Base-by-base conservation (phyloP, 1,140 invertebrate species). In the Asobara japonica region DNA sequence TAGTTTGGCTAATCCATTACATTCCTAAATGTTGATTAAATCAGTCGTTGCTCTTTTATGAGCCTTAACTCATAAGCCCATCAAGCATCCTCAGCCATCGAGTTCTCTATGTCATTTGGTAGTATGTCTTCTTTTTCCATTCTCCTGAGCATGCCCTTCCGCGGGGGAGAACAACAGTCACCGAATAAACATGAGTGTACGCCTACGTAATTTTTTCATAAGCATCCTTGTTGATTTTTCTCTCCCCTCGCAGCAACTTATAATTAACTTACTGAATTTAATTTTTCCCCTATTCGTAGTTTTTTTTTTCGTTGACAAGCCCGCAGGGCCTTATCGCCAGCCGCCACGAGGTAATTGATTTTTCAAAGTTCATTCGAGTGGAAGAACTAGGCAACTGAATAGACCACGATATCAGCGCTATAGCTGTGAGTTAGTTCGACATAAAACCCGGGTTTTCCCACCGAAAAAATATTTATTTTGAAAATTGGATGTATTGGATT, bases 11-110 rank as follows among this genome's bases (percentile, higher is more conserved):
- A n/a, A n/a, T n/a, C n/a, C n/a, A n/a, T n/a, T n/a, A n/a, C n/a
- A n/a, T n/a, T n/a, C n/a, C n/a, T n/a, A n/a, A n/a, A n/a, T n/a
- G n/a, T n/a, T n/a, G n/a, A n/a, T n/a, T n/a, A n/a, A n/a, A n/a
- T n/a, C n/a, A n/a, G n/a, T n/a, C n/a, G n/a, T 82, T 82, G 81
- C 81, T 82, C 81, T 82, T 78, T 81, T 82, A 79, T 79, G 78
- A 76, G 79, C 80, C 78, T 81, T 79, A 81, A 76, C 78, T 73
- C 69, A 74, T 73, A 65, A 20, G 36, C 51, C 25, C 51, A 56
- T 22, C 45, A 51, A 51, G 45, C 45, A 51, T 56, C 10, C 22
- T 25, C 51, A 51, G 45, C 45, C 3, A 51, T 16, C 16, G 22
- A 45, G 41, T 45, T 16, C 13, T 18, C 41, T 3, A 25, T 18